Percentiles rank a stretch among this genome's conserved stretches.
Conservation (phyloP, 92 coral and sea anemone genomes). For the Muricea muricata region DNA sequence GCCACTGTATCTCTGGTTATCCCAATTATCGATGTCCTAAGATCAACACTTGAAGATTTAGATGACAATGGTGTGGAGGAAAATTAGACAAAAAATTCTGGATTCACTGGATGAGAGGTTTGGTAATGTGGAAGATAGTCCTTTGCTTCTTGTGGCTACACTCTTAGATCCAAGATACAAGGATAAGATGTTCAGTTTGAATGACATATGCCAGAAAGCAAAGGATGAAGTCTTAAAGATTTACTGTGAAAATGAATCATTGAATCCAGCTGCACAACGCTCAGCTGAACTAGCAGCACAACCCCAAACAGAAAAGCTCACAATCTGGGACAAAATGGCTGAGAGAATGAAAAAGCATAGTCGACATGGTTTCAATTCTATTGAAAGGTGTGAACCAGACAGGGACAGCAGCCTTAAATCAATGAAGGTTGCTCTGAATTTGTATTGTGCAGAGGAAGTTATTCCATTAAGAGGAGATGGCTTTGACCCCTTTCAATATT, state of each 20-base stretch:
- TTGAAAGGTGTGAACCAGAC: too few relatives aligned
- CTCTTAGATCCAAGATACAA: constrained; percentile 14
- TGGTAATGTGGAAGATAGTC: constrained; percentile 17
- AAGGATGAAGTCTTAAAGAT: constrained; percentile 3
- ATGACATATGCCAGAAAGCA: not conserved
- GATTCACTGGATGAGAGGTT: constrained; percentile 9
- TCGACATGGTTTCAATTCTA: too few relatives aligned
- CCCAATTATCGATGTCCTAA: too few relatives aligned
- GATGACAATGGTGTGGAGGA: constrained; percentile 20
- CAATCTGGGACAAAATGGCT: constrained; percentile 7
- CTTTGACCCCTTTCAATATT: constrained; percentile 16
- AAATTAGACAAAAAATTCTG: not conserved
- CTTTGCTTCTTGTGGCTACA: constrained; percentile 3
- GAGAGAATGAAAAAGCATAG: constrained; percentile 7
- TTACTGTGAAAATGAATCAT: not conserved
- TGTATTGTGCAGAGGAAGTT: constrained; percentile 19
- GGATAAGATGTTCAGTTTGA: not conserved
- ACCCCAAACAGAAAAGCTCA: not conserved
- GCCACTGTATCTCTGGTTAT: too few relatives aligned
- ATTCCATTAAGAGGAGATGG: constrained; percentile 23
- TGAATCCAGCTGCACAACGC: not conserved
- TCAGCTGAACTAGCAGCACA: not conserved
- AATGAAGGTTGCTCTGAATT: not conserved
- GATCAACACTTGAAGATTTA: too few relatives aligned
- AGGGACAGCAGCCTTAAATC: not conserved